phyloP scores from a whole-genome alignment of 2,888 invertebrate genomes.

The Smittia sp. region DNA sequence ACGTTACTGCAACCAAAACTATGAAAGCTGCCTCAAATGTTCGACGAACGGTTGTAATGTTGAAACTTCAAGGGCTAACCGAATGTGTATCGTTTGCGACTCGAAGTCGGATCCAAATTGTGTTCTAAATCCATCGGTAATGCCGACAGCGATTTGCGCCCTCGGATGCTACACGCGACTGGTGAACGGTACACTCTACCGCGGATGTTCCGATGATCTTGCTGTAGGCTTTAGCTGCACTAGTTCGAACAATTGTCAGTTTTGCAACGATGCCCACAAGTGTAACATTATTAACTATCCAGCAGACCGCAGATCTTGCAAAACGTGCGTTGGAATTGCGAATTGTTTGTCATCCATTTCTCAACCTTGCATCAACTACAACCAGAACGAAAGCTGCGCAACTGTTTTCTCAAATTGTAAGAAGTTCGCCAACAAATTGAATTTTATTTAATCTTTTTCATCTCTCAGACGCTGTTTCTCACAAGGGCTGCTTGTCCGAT shows the following conservation, averaged over 20 bases:
- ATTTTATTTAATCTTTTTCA: background rate
- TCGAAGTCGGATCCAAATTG: background rate
- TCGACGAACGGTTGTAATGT: background rate
- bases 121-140: constrained; percentile 2
- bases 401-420: constrained; percentile 33
- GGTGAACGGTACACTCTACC: background rate
- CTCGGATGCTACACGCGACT: constrained; percentile 29
- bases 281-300: constrained; percentile 37
- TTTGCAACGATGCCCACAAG: constrained; percentile 10
- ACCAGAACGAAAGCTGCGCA: constrained; percentile 19
- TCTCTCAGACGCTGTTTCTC: background rate
- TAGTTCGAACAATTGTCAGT: background rate
- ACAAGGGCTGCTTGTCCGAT: constrained; percentile 31
- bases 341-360: background rate
- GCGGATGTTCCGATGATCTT: constrained; percentile 17
- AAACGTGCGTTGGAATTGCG: background rate
- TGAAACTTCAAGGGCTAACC: background rate
- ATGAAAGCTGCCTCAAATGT: constrained; percentile 17
- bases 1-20: background rate
- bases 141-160: background rate
- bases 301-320: constrained; percentile 5
- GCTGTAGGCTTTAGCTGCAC: background rate
- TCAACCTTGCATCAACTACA: background rate
- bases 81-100: constrained; percentile 15
- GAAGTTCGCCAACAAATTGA: background rate